Percentiles rank a stretch among this genome's conserved stretches.
phyloP scores from a whole-genome alignment of 2,797 vertebrate genomes.

The Heterohyrax brucei region DNA sequence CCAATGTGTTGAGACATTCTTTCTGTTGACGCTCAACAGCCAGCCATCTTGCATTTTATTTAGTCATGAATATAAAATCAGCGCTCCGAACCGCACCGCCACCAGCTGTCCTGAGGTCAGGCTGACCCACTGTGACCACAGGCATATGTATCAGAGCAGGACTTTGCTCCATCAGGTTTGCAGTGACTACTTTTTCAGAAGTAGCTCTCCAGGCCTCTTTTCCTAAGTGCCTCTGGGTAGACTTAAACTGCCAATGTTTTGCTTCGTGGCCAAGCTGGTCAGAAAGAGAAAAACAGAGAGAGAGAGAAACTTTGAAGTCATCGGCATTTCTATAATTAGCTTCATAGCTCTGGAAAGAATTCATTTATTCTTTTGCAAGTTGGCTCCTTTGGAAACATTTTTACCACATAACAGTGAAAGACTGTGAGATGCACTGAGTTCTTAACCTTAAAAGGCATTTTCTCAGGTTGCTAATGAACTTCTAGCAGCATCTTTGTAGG shows the following conservation, averaged over 20 bases:
- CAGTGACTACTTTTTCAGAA: neutral
- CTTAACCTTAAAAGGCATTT: slow-evolving; percentile 21
- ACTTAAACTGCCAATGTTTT: neutral
- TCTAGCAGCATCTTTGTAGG: neutral
- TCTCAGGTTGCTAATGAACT: neutral
- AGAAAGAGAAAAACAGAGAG: neutral
- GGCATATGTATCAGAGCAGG: neutral
- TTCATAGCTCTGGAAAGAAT: neutral
- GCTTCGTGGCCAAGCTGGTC: neutral
- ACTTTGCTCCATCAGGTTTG: neutral
- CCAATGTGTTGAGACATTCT: neutral
- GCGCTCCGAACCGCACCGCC: neutral
- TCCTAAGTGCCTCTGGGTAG: neutral
- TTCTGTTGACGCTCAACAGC: neutral
- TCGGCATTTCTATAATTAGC: neutral
- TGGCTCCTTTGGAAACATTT: neutral
- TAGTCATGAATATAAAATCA: slow-evolving; percentile 15
- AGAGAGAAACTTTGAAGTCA: neutral
- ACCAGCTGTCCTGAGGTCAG: too few species aligned
- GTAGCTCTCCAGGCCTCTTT: neutral
- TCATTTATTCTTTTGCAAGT: slow-evolving; percentile 19
- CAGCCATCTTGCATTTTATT: slow-evolving; percentile 46
- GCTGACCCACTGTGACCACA: neutral
- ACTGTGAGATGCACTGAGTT: neutral
- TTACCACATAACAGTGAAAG: neutral